Base-by-base conservation (phyloP, 2,888 invertebrate genomes). In the Dryomyza anilis region DNA sequence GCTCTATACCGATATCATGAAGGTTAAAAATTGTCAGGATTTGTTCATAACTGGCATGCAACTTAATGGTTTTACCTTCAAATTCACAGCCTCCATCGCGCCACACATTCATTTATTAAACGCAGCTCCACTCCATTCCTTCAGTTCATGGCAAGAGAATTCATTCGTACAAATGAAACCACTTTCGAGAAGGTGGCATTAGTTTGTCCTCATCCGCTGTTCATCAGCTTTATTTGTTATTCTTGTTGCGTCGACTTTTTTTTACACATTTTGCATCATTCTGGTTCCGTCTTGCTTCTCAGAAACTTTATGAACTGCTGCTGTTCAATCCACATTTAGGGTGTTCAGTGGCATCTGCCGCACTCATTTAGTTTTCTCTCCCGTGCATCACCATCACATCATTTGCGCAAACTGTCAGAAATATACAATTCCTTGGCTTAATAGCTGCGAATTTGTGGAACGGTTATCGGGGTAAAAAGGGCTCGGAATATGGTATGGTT, bases 391-490 rank as follows among this genome's bases (percentile, higher is more conserved):
- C 30, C 12, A 64, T 27, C 53, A 58, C 50, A 50, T 64, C 57
- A 55, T 64, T 64, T 59, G 59, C 43, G 64, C 36, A 29, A 63
- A 59, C 64, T 59, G 64, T 64, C 59, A 64, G 64, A 61, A 65
- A 50, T 57, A 43, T 65, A 53, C 61, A 39, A 65, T 61, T 65
- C 61, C 39, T 52, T 65, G 30, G 65, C 65, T 65, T 65, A 61
- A 65, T 65, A 65, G 61, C 61, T 65, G 48, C 58, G 50, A 61
- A 57, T 56, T 55, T 60, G 48, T 56, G 50, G 33, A 39, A n/a
- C 3, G 39, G 8, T 39, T 12, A n/a, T 2, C 39, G 14, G 39
- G 8, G 39, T 12, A 39, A 2, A n/a, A 39, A 6, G n/a, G 39
- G 3, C 3, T 3, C 39, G 2, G 39, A 39, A 39, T 12, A 39